Base-by-base conservation (phyloP, 1,140 invertebrate genomes). In the Cydia pomonella region DNA sequence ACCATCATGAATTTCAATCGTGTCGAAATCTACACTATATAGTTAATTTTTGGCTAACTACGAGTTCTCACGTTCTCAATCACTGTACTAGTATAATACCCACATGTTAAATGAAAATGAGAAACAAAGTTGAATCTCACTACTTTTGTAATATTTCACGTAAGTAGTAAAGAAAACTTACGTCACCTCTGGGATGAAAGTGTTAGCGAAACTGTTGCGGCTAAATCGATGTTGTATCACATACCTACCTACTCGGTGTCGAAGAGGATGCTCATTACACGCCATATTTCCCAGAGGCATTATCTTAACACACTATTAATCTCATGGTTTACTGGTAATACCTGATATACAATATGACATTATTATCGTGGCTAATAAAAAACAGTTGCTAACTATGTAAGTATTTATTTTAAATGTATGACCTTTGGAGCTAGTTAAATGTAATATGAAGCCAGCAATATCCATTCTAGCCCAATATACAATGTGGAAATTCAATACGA, bases 71-170 rank as follows among this genome's bases (percentile, higher is more conserved):
- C n/a, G n/a, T n/a, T n/a, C n/a, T n/a, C n/a, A n/a, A n/a, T n/a
- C n/a, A n/a, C n/a, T n/a, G n/a, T n/a, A n/a, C n/a, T n/a, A n/a
- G n/a, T n/a, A n/a, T 18, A n/a, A 53, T 21, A 21, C n/a, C n/a
- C n/a, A 50, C 21, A 59, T 23, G n/a, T 50, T 21, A 3, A 18
- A 23, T 59, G 50, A 53, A 53, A 53, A 18, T 69, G n/a, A n/a
- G 64, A 38, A 33, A 38, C 62, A n/a, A n/a, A 66, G 27, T 13
- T 66, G 16, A 25, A 3, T 33, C 0, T n/a, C 27, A 29, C 27
- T 66, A 66, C 16, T 66, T 33, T 66, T n/a, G 63, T 66, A 12
- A 66, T 33, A 33, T 66, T 66, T 66, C 16, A 66, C 27, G 63
- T 16, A 38, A 27, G 63, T 64, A 64, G 29, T 29, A 66, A n/a